These are phyloP conservation scores for Alouatta palliata DNA, from an alignment of 2,113 vertebrate genomes.

Conservation along the genomic window DNA sequence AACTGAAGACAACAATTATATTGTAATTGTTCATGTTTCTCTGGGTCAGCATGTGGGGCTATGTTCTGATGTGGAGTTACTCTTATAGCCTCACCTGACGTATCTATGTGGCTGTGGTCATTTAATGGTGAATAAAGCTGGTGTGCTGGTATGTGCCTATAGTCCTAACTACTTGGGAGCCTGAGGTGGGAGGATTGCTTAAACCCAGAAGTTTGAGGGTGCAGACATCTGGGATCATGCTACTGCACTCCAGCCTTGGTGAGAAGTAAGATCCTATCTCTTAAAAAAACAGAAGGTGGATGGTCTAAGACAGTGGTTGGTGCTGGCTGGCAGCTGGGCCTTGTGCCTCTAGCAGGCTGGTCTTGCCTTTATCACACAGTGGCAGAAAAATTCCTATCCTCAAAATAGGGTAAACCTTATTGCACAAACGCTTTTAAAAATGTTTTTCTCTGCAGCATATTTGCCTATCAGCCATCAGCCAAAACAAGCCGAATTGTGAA, in stretches of 20 bases:
- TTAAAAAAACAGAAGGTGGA: background rate
- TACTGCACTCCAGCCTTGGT: background rate
- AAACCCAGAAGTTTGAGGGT: background rate
- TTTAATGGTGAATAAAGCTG: background rate
- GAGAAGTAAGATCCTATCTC: background rate
- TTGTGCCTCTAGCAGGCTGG: background rate
- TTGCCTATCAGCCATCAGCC: background rate
- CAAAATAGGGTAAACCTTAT: background rate
- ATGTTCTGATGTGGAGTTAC: background rate
- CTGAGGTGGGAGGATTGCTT: background rate
- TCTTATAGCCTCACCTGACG: background rate
- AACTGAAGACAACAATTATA: background rate
- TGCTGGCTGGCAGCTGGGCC: background rate
- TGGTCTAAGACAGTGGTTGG: background rate
- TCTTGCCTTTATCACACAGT: background rate
- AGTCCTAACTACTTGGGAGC: background rate
- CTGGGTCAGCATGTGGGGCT: background rate
- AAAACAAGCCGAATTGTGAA: background rate
- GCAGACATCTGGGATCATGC: background rate
- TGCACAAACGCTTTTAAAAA: background rate
- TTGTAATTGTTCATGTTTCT: background rate
- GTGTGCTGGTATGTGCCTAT: background rate
- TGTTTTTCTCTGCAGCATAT: background rate
- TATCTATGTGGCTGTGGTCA: background rate
- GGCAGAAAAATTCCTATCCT: background rate